These are phyloP conservation scores for Chymomyza fuscimana DNA, from an alignment of 2,888 invertebrate species.

Conservation along the genomic window DNA sequence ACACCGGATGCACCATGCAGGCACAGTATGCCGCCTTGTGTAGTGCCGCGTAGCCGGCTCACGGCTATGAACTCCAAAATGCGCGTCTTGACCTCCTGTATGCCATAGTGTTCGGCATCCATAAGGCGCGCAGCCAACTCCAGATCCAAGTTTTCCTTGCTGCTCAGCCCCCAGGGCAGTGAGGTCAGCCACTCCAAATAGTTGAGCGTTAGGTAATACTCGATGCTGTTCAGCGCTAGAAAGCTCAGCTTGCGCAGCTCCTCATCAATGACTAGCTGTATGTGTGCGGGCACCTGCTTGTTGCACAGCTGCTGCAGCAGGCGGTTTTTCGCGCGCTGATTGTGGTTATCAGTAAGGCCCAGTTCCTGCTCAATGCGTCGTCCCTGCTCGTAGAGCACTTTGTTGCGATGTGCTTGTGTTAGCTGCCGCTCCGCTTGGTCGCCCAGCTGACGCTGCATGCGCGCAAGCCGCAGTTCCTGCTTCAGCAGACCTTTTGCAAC, in stretches of 20 bases:
- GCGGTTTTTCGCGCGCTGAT: constrained; percentile 97
- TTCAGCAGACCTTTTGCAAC: constrained; percentile 92
- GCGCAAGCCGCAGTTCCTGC: constrained; percentile 95
- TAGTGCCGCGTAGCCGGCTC: constrained; percentile 92
- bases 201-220: constrained; percentile 97
- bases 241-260: constrained; percentile 95
- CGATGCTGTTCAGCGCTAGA: constrained; percentile 96
- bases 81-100: constrained; percentile 98
- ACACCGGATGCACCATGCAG: constrained; percentile 99
- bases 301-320: constrained; percentile 92
- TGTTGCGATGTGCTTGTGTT: constrained; percentile 96
- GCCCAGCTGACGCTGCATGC: constrained; percentile 96
- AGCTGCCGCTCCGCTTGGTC: constrained; percentile 98
- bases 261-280: constrained; percentile 80
- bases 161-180: constrained; percentile 95
- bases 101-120: constrained; percentile 97
- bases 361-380: constrained; percentile 97
- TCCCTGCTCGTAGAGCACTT: constrained; percentile 95
- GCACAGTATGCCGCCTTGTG: constrained; percentile 98
- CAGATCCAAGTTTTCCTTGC: constrained; percentile 92
- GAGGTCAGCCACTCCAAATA: constrained; percentile 98
- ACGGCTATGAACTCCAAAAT: constrained; percentile 99
- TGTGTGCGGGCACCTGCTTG: constrained; percentile 85
- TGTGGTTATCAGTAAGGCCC: constrained; percentile 97
- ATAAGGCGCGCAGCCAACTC: constrained; percentile 89